Conservation (phyloP, 2,113 vertebrate genomes). For the Acanthisitta chloris region DNA sequence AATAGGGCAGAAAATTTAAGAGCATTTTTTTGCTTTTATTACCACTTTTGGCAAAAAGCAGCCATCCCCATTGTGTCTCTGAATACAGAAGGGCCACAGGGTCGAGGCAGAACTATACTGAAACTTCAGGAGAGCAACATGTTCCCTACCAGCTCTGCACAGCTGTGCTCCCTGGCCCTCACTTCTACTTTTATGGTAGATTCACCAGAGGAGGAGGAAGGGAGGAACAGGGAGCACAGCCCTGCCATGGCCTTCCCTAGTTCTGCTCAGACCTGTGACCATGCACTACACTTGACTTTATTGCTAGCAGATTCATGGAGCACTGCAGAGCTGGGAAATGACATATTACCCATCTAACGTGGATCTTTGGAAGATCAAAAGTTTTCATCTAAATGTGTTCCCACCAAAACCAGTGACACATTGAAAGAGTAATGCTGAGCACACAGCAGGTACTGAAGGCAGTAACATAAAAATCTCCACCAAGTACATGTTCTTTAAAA, state of each 20-base stretch:
- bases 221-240: not conserved
- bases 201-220: not conserved
- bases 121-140: not conserved
- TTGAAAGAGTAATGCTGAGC: not conserved
- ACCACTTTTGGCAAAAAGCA: not conserved
- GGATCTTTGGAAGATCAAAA: not conserved
- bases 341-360: not conserved
- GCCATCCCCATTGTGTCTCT: not conserved
- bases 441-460: not conserved
- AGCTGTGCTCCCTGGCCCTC: no score
- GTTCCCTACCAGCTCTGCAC: not conserved
- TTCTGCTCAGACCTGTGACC: not conserved
- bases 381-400: not conserved
- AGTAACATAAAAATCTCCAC: not conserved
- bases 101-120: not conserved
- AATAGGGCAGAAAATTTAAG: not conserved
- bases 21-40: not conserved
- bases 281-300: not conserved
- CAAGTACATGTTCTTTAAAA: not conserved
- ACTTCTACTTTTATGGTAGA: no score
- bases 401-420: not conserved
- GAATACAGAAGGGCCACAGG: not conserved
- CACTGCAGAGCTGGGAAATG: not conserved
- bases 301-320: accelerated
- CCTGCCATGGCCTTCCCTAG: not conserved